These are phyloP conservation scores for Phasianus colchicus DNA, from an alignment of 2,113 vertebrate genomes.

Conservation along the genomic window DNA sequence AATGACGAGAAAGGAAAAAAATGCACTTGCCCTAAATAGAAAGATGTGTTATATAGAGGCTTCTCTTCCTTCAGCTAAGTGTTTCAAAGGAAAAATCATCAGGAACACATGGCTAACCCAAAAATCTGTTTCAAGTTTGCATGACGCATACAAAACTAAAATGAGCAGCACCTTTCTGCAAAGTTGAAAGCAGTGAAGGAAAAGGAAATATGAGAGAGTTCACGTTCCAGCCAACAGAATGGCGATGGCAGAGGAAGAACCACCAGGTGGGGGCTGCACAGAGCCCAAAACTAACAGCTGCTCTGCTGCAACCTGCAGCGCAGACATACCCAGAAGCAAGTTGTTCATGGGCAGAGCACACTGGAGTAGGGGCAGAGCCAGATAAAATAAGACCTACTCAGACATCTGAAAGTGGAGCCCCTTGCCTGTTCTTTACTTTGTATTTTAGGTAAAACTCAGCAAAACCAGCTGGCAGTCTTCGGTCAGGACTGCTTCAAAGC, in stretches of 20 bases:
- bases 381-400: not conserved
- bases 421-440: not conserved
- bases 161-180: not conserved
- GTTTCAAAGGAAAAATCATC: not conserved
- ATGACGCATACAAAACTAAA: not conserved
- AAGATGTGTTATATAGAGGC: not conserved
- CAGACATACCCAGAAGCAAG: not conserved
- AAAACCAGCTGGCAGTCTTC: not conserved
- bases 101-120: not conserved
- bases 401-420: not conserved
- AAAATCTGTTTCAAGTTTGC: not conserved
- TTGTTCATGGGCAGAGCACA: not conserved
- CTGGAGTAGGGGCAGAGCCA: not conserved
- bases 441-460: not conserved
- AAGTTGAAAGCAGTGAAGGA: not conserved
- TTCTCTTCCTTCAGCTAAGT: not conserved
- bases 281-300: not conserved
- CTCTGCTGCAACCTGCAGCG: not conserved
- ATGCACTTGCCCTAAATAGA: not conserved
- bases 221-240: not conserved
- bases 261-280: accelerated
- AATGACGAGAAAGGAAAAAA: not conserved
- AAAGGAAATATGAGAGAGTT: not conserved
- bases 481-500: not conserved
- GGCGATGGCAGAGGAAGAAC: not conserved